Percentiles rank a stretch among this genome's conserved stretches.
Evolutionary conservation across 1,140 invertebrate species (phyloP).

Genomic region (Aphidius gifuensis): DNA sequence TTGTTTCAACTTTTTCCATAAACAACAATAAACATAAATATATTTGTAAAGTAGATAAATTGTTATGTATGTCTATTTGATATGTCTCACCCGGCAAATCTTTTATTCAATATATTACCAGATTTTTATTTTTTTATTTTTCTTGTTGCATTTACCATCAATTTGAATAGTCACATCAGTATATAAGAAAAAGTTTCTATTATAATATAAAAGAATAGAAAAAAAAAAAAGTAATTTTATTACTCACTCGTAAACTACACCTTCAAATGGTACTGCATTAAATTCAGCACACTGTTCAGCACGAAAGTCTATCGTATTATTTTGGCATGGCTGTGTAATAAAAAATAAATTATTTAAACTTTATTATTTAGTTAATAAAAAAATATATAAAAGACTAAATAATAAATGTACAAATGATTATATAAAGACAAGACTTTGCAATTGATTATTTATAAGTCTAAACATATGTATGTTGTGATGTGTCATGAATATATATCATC

Average conservation of each 20-base stretch:
- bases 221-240: slow-evolving; percentile 11
- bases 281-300: slow-evolving; percentile 81
- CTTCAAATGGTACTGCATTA: slow-evolving; percentile 73
- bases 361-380: slow-evolving; percentile 10
- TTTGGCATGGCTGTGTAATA: slow-evolving; percentile 69
- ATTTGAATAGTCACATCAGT: slow-evolving; percentile 9
- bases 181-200: not conserved
- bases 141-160: not conserved
- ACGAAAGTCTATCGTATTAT: slow-evolving; percentile 74
- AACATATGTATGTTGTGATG: no score
- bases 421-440: no score
- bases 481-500: no score
- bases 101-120: slow-evolving; percentile 22
- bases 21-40: no score
- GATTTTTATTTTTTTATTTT: no score
- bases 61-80: no score
- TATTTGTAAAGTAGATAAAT: no score
- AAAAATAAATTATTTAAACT: slow-evolving; percentile 21
- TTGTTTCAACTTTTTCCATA: slow-evolving; percentile 3
- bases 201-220: not conserved
- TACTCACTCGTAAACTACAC: slow-evolving; percentile 72
- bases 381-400: slow-evolving; percentile 9
- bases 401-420: no score
- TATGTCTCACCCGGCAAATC: slow-evolving; percentile 18
- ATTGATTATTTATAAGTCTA: no score